Evolutionary conservation across 2,888 invertebrate genomes (phyloP), one percentile per base, ranked within the genome.

Genomic region (Volucella zonaria): DNA sequence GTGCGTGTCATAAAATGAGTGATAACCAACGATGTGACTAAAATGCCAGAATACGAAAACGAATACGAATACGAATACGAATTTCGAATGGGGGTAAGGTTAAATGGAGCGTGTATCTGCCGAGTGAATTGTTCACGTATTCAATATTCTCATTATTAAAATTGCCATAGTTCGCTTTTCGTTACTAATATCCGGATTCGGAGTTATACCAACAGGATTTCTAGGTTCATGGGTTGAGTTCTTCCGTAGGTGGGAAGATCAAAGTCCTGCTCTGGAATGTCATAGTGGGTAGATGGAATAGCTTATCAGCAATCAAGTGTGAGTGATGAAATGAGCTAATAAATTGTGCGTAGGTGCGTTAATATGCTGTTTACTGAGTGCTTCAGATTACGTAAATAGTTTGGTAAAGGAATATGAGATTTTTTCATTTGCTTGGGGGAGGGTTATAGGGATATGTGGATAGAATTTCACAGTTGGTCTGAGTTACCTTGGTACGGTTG

Each of bases 111-210:
- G 62, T 62, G 71, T 82, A 67, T 56, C 54, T 56, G 58, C 14
- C 66, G 3, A 58, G 47, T 38, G 49, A 78, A 75, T 80, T 75
- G 71, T 83, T 61, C 83, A 83, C 83, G 83, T 83, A 83, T 83
- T 83, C 83, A 83, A 83, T 83, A 83, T 83, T 80, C 75, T 51
- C 80, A 76, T 83, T 83, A 83, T 83, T 80, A 80, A 83, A 83
- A 83, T 83, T 83, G 80, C 67, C 71, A 68, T 75, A 71, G 80
- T 71, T 76, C 51, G 62, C 74, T 38, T 64, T 49, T 59, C 49
- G 47, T 42, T 64, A 64, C 73, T 58, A 51, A 75, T 62, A 58
- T 56, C n/a, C 23, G 42, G 51, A 51, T 31, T 31, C 6, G 31
- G 31, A 31, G 31, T 31, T 31, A 4, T 31, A 31, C 31, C 31